Evolutionary conservation across 2,797 vertebrate genomes (phyloP).

Genomic region (Gobio occitaniae): DNA sequence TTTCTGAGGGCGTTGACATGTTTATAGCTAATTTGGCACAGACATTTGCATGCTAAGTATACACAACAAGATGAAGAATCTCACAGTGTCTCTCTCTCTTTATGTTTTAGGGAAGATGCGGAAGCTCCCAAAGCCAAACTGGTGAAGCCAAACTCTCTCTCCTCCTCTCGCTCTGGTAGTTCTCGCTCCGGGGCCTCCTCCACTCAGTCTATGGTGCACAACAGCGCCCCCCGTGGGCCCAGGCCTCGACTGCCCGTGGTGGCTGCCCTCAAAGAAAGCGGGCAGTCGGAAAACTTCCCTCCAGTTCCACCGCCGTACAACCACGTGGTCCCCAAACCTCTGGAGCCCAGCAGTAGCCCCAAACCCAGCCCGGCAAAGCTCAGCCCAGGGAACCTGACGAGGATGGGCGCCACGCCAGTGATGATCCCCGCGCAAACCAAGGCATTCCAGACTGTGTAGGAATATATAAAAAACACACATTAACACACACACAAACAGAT

Average conservation of each 20-base stretch:
- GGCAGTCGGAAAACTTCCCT: constrained; percentile 68
- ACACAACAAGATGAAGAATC: not conserved
- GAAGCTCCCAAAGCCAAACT: constrained; percentile 87
- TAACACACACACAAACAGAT: constrained; percentile 1
- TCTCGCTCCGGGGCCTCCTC: constrained; percentile 84
- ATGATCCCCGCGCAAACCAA: constrained; percentile 83
- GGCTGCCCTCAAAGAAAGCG: constrained; percentile 60
- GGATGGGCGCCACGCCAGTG: constrained; percentile 78
- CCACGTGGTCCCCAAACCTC: constrained; percentile 68
- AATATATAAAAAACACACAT: not conserved
- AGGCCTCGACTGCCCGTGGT: constrained; percentile 78
- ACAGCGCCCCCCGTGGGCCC: constrained; percentile 79
- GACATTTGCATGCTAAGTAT: not conserved
- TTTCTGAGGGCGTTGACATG: not conserved
- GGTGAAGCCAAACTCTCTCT: constrained; percentile 84
- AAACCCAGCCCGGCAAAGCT: constrained; percentile 64
- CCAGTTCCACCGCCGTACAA: constrained; percentile 66
- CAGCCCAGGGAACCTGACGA: constrained; percentile 72
- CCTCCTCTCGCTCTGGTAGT: constrained; percentile 81
- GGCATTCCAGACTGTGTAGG: constrained; percentile 86
- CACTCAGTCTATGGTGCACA: constrained; percentile 83
- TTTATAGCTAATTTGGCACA: constrained; percentile 9
- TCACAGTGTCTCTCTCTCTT: not conserved
- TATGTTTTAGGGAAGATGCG: constrained; percentile 80
- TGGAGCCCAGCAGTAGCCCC: constrained; percentile 54